phyloP scores from a whole-genome alignment of 2,797 vertebrate genomes.

The Labroides dimidiatus region DNA sequence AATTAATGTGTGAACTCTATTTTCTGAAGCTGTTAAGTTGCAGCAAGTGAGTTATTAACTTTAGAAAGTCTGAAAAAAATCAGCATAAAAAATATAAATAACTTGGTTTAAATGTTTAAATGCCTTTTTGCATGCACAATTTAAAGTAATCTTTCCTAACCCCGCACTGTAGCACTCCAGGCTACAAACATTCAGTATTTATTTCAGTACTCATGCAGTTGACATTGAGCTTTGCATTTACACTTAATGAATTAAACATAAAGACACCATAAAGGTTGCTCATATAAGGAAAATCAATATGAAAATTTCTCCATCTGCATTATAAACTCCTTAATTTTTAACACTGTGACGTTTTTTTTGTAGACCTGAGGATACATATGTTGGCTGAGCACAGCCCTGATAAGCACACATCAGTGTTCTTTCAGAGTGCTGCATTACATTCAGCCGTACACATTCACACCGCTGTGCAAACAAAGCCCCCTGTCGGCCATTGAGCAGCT shows the following conservation, averaged over 20 bases:
- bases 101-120: background rate
- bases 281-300: background rate
- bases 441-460: slow-evolving; percentile 51
- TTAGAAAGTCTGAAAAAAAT: slow-evolving; percentile 12
- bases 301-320: background rate
- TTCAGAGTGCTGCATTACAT: slow-evolving; percentile 46
- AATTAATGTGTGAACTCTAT: slow-evolving; percentile 73
- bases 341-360: background rate
- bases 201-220: slow-evolving; percentile 1
- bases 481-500: slow-evolving; percentile 54
- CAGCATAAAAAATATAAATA: slow-evolving; percentile 3
- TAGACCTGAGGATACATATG: background rate
- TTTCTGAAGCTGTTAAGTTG: slow-evolving; percentile 71
- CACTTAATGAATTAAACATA: slow-evolving; percentile 17
- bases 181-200: slow-evolving; percentile 4
- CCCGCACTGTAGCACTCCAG: background rate
- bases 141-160: background rate
- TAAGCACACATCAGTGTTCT: slow-evolving; percentile 51
- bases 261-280: too few species aligned
- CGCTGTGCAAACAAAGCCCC: slow-evolving; percentile 58
- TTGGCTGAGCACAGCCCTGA: slow-evolving; percentile 14
- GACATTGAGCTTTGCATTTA: background rate
- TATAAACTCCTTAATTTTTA: background rate
- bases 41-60: slow-evolving; percentile 61
- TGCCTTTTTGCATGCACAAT: background rate